phyloP scores from a whole-genome alignment of 2,113 vertebrate species.

The Bagarius yarrelli region DNA sequence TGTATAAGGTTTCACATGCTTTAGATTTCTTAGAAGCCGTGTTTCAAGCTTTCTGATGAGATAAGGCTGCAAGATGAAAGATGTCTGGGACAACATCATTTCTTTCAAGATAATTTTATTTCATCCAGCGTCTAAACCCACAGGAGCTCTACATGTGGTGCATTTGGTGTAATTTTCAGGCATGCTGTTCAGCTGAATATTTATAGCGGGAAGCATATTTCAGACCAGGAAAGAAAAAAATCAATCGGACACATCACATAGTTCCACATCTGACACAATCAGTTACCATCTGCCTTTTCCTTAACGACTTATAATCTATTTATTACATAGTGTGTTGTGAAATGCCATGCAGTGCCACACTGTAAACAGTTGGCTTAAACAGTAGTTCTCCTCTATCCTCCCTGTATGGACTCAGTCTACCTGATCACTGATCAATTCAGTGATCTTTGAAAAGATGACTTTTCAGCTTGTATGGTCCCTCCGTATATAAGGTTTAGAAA shows the following conservation, averaged over 20 bases:
- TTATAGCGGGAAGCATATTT: background rate
- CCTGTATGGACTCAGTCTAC: background rate
- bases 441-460: slow-evolving; percentile 27
- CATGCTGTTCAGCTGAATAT: slow-evolving; percentile 14
- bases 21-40: background rate
- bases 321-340: background rate
- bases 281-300: slow-evolving; percentile 9
- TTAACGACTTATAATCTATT: slow-evolving; percentile 23
- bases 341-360: background rate
- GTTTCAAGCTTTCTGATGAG: background rate
- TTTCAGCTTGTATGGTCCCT: too few relatives aligned
- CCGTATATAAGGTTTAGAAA: background rate
- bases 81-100: background rate
- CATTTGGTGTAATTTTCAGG: background rate
- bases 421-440: background rate
- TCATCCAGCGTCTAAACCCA: background rate
- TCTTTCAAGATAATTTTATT: background rate
- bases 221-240: background rate
- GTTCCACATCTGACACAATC: background rate
- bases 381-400: slow-evolving; percentile 46
- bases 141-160: background rate
- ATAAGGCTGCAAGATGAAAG: background rate
- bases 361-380: slow-evolving; percentile 41
- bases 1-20: background rate
- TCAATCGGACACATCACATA: background rate